phyloP scores from a whole-genome alignment of 2,113 vertebrate genomes.

The Brachypodius melanocephalos region DNA sequence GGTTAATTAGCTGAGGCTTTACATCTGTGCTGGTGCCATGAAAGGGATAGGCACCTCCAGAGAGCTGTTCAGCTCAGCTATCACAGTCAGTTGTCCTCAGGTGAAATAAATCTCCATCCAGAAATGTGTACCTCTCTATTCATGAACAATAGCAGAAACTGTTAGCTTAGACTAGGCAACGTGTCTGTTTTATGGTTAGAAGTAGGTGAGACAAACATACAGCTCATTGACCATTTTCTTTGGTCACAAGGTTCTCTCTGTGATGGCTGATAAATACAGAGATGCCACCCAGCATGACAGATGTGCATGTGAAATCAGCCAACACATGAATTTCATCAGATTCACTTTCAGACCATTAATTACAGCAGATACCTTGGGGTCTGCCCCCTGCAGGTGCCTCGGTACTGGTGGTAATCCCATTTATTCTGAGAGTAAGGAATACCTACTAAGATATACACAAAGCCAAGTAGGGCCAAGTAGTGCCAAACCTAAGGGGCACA shows the following conservation, averaged over 20 bases:
- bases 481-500: background rate
- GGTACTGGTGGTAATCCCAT: background rate
- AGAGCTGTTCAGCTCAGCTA: background rate
- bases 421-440: background rate
- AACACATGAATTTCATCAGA: background rate
- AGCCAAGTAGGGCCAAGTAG: fast-evolving
- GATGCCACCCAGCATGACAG: background rate
- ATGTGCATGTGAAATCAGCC: background rate
- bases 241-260: background rate
- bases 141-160: background rate
- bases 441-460: background rate
- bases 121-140: background rate
- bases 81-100: background rate
- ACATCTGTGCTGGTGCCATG: background rate
- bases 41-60: background rate
- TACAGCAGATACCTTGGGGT: background rate
- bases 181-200: background rate
- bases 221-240: background rate
- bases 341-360: background rate
- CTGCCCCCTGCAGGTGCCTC: background rate
- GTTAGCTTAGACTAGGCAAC: background rate
- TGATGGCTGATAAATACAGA: background rate
- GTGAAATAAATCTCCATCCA: background rate
- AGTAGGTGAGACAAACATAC: background rate
- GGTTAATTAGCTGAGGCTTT: background rate